Evolutionary conservation across 2,797 vertebrate genomes (phyloP).

Genomic region (Phalloptychus januarius): DNA sequence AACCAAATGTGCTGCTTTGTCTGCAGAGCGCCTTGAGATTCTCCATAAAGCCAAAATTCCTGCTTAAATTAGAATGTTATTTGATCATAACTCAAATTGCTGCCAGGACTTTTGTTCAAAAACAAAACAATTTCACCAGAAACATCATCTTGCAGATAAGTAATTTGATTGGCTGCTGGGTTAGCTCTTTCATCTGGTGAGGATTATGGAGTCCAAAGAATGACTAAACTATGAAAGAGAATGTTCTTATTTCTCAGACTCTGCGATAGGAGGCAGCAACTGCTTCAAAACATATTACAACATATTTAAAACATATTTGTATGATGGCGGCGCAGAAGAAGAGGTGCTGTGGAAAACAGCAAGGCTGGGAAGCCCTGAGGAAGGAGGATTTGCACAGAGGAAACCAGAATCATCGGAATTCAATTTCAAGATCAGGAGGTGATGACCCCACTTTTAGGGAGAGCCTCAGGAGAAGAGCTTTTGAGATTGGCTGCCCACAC

Average conservation of each 20-base stretch:
- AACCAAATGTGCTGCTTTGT: conserved; percentile 51
- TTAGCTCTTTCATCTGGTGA: conserved; percentile 12
- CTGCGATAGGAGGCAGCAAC: conserved; percentile 2
- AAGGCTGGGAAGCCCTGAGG: conserved; percentile 61
- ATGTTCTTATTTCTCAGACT: conserved; percentile 16
- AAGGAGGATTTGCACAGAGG: conserved; percentile 60
- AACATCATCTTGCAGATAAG: conserved; percentile 23
- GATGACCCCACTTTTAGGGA: conserved; percentile 76
- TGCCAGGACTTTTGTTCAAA: conserved; percentile 24
- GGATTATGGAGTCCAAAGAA: conserved; percentile 18
- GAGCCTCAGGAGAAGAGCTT: conserved; percentile 63
- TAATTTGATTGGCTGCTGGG: conserved; percentile 25
- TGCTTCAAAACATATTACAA: conserved; percentile 32
- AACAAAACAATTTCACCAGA: conserved; percentile 24
- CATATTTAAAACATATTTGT: no score
- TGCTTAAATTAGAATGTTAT: conserved; percentile 47
- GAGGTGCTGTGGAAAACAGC: conserved; percentile 34
- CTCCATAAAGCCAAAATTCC: conserved; percentile 21
- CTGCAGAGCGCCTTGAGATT: conserved; percentile 13
- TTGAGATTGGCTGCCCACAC: conserved; percentile 66
- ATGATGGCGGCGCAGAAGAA: conserved; percentile 12
- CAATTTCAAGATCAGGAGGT: conserved; percentile 77
- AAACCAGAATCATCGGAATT: conserved; percentile 75
- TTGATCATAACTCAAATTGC: conserved; percentile 40
- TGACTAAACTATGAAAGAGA: conserved; percentile 21